Conservation (phyloP, 2,797 vertebrate genomes). For the Galaxias olidus region DNA sequence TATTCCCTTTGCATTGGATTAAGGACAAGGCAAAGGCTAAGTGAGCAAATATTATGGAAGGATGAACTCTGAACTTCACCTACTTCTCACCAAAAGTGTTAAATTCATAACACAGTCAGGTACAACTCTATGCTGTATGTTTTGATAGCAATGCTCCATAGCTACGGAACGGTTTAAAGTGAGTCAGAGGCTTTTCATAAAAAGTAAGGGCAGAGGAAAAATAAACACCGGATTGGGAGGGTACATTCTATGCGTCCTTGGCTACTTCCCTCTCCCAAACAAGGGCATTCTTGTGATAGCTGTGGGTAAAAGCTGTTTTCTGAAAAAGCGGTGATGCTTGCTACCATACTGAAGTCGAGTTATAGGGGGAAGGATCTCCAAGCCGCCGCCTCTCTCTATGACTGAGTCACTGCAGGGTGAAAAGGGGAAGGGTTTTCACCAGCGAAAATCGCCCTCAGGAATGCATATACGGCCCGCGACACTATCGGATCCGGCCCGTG, state of each 20-base stretch:
- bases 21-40: too few relatives aligned
- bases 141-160: not conserved
- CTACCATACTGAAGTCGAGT: constrained; percentile 26
- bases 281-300: constrained; percentile 58
- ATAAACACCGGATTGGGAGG: constrained; percentile 31
- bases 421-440: too few relatives aligned
- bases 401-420: too few relatives aligned
- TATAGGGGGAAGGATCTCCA: constrained; percentile 22
- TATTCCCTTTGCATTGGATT: too few relatives aligned
- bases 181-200: constrained; percentile 33
- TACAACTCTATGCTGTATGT: not conserved
- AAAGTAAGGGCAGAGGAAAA: constrained; percentile 1
- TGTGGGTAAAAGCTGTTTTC: constrained; percentile 55
- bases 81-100: constrained; percentile 12
- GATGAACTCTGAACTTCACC: not conserved
- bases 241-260: constrained; percentile 15
- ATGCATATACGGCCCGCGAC: too few relatives aligned
- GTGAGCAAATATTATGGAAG: too few relatives aligned
- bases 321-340: constrained; percentile 43
- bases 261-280: constrained; percentile 31
- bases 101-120: constrained; percentile 3
- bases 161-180: not conserved
- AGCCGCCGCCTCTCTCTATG: constrained; percentile 12
- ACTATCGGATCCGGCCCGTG: too few relatives aligned
- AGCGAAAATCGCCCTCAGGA: too few relatives aligned